Evolutionary conservation across 2,888 invertebrate species (phyloP), one percentile per base, ranked within the genome.

Genomic region (Quadriops clusia): DNA sequence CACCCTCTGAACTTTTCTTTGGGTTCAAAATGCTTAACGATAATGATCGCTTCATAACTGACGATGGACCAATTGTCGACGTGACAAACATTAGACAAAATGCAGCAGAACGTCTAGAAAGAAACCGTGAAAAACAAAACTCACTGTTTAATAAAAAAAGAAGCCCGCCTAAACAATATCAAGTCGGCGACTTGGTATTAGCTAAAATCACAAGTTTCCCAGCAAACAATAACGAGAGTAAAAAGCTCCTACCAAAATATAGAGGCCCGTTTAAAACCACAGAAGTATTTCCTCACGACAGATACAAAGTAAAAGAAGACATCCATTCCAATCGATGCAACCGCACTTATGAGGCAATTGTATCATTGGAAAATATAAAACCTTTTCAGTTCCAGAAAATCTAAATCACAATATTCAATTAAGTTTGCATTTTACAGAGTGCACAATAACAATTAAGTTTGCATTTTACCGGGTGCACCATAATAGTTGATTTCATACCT

Each of bases 211-310:
- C 26, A 11, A 22, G 16, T 16, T 18, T 20, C 11, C 17, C 15
- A 14, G 23, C 12, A 12, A 40, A 39, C 20, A 35, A 39, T 9
- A 39, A 39, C 11, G 9, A 22, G 2, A 39, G 39, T 24, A 34
- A 31, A 24, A 44, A 42, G 22, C 21, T 40, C 13, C 4, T 39
- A 28, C 34, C 34, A 2, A 39, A 35, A 27, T 43, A 37, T 32
- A 34, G 28, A 30, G 37, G 42, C 10, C 39, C 41, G 18, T 39
- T 37, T 25, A 17, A 30, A 17, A 15, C 43, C 21, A 34, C 28
- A n/a, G 36, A 36, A n/a, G 38, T 40, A 14, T 27, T 42, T 11
- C 25, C 33, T 8, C 30, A 33, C 15, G 40, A 41, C 29, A 18
- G 42, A 13, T 45, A 41, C 23, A 22, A 30, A 12, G 35, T 42